phyloP scores from a whole-genome alignment of 2,797 vertebrate genomes.

The Pseudochirops cupreus region DNA sequence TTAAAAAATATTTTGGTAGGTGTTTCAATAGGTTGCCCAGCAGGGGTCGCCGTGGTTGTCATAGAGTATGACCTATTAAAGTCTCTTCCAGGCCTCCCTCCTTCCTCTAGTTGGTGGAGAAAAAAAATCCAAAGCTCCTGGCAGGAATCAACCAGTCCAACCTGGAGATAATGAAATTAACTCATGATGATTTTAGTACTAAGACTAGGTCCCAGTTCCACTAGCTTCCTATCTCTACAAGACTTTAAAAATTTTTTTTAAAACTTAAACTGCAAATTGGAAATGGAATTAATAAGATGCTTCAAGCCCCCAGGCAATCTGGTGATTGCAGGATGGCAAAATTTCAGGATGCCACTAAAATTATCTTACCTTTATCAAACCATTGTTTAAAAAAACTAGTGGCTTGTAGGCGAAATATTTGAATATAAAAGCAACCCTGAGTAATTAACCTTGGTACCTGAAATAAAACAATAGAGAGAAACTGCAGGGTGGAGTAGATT shows the following conservation, averaged over 20 bases:
- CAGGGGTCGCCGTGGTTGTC: neutral
- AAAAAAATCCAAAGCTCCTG: neutral
- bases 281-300: neutral
- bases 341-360: neutral
- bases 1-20: neutral
- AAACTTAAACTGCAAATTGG: neutral
- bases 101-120: neutral
- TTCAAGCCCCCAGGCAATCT: neutral
- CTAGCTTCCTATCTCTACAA: neutral
- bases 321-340: neutral
- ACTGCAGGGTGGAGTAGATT: neutral
- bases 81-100: neutral
- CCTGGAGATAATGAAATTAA: neutral
- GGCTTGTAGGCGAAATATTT: neutral
- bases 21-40: neutral
- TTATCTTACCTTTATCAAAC: neutral
- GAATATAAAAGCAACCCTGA: neutral
- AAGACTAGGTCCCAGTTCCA: neutral
- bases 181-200: neutral
- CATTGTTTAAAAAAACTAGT: neutral
- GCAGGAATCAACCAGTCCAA: neutral
- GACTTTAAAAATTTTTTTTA: neutral
- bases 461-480: neutral
- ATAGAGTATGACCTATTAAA: neutral
- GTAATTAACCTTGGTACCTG: neutral